Percentiles rank a stretch among this genome's conserved stretches.
phyloP scores from a whole-genome alignment of 2,113 vertebrate species.

The Martes martes region DNA sequence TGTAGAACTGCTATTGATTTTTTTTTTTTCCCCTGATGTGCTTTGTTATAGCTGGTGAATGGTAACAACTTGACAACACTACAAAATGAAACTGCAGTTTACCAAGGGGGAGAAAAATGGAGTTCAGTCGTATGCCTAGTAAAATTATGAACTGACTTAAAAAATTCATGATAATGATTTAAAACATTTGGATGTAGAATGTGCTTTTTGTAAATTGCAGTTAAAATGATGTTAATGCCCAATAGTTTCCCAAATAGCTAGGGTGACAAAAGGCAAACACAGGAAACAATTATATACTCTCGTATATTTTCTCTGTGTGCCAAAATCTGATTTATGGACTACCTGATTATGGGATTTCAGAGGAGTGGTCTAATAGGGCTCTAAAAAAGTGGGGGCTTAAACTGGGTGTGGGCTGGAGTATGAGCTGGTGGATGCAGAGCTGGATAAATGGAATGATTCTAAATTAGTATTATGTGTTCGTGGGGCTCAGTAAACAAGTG shows the following conservation, averaged over 20 bases:
- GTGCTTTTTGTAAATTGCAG: not conserved
- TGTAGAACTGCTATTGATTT: constrained; percentile 61
- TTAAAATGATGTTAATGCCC: not conserved
- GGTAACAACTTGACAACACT: constrained; percentile 32
- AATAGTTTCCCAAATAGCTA: not conserved
- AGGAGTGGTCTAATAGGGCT: not conserved
- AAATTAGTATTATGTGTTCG: not conserved
- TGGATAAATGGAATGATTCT: not conserved
- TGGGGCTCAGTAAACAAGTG: not conserved
- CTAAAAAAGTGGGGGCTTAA: not conserved
- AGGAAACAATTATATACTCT: not conserved
- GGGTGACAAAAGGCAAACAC: not conserved
- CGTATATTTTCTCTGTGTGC: not conserved
- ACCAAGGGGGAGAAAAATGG: not conserved
- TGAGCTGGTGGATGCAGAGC: not conserved
- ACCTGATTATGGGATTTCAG: not conserved
- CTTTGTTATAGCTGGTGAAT: constrained; percentile 50
- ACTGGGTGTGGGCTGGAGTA: not conserved
- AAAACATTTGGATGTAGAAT: not conserved
- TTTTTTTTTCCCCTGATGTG: not conserved
- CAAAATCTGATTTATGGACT: not conserved
- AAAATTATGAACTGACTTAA: not conserved
- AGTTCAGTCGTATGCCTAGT: not conserved
- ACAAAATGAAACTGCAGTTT: constrained; percentile 18
- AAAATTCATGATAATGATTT: not conserved